Evolutionary conservation across 2,888 invertebrate genomes (phyloP).

Genomic region (Heliconius cydno): DNA sequence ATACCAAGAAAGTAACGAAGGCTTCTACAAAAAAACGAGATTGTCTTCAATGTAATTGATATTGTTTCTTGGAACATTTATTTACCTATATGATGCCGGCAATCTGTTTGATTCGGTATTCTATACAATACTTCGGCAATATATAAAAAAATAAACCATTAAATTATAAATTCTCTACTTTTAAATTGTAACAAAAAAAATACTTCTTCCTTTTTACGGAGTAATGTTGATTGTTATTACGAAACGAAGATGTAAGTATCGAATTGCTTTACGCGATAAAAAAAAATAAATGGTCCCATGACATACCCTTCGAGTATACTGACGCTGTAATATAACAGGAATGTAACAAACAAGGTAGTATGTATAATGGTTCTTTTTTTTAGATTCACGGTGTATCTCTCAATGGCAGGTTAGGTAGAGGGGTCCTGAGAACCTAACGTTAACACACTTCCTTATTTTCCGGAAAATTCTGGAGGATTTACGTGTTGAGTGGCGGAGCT

Average conservation of each 20-base stretch:
- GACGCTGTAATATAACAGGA: not conserved
- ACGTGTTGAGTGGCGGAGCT: no score
- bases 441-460: no score
- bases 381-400: not conserved
- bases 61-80: slow-evolving; percentile 41
- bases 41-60: slow-evolving; percentile 48
- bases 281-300: not conserved
- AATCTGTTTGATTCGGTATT: not conserved
- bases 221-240: not conserved
- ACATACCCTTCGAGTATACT: not conserved
- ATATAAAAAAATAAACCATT: not conserved
- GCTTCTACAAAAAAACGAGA: slow-evolving; percentile 38
- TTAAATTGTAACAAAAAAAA: not conserved
- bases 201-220: not conserved
- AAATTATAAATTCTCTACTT: not conserved
- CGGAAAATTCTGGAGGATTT: no score
- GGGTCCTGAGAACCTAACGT: no score
- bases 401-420: no score
- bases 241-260: not conserved
- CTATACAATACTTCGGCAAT: not conserved
- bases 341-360: not conserved
- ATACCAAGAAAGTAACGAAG: slow-evolving; percentile 19
- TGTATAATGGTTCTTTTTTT: not conserved
- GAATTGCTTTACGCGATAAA: not conserved
- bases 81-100: not conserved